Conservation (phyloP, 2,888 invertebrate genomes). For the Ecliptopera silaceata region DNA sequence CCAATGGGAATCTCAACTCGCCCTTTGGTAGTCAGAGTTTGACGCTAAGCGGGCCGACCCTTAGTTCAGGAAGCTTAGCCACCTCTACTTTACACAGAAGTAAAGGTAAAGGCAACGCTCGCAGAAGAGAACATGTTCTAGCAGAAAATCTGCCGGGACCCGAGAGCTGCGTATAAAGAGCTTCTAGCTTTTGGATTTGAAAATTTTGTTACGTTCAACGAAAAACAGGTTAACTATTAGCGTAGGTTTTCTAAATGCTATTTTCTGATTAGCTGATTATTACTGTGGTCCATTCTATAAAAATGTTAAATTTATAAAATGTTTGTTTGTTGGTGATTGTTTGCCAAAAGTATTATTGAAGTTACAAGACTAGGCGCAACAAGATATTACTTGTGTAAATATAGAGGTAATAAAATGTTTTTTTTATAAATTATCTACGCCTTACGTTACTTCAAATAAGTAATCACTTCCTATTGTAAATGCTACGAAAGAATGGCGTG, state of each 20-base stretch:
- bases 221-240: conserved; percentile 44
- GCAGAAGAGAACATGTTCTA: conserved; percentile 89
- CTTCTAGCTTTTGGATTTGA: conserved; percentile 40
- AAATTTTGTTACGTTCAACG: conserved; percentile 39
- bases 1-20: conserved; percentile 71
- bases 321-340: conserved; percentile 33
- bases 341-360: conserved; percentile 36
- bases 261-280: conserved; percentile 35
- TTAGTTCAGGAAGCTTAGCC: conserved; percentile 72
- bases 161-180: conserved; percentile 88
- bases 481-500: conserved; percentile 11
- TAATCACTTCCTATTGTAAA: conserved; percentile 9
- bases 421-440: conserved; percentile 6
- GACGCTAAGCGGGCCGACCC: conserved; percentile 69
- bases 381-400: conserved; percentile 41
- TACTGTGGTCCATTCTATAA: conserved; percentile 36
- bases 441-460: not conserved
- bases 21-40: conserved; percentile 72
- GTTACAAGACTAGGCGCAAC: conserved; percentile 39
- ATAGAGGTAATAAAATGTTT: conserved; percentile 14
- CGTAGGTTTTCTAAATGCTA: conserved; percentile 40
- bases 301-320: conserved; percentile 29
- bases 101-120: conserved; percentile 76
- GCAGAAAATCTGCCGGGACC: conserved; percentile 94
- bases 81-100: conserved; percentile 76